Conservation (phyloP, 2,888 invertebrate genomes). For the Melikaiella ostensackeni region DNA sequence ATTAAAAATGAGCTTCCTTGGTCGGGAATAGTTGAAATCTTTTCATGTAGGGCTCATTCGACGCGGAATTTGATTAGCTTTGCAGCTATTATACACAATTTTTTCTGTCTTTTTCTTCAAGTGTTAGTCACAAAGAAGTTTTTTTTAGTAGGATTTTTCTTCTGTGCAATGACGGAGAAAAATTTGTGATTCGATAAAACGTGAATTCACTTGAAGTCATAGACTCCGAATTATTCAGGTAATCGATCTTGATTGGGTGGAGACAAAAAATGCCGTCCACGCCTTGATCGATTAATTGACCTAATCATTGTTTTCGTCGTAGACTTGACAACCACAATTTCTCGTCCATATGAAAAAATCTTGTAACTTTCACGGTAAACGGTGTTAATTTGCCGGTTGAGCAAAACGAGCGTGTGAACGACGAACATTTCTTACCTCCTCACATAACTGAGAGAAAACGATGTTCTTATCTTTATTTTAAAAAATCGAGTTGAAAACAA, state of each 20-base stretch:
- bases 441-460: not conserved
- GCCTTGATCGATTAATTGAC: slow-evolving; percentile 21
- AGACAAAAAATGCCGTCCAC: not conserved
- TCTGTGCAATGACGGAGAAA: not conserved
- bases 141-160: no score
- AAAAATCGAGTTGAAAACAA: slow-evolving; percentile 30
- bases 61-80: no score
- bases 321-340: not conserved
- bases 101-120: no score
- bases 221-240: not conserved
- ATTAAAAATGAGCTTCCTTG: no score
- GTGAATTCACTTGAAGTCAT: not conserved
- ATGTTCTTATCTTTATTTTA: not conserved
- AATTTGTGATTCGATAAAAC: not conserved
- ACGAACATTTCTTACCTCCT: not conserved
- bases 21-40: no score
- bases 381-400: not conserved
- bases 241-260: not conserved
- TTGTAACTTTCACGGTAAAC: not conserved
- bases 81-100: no score
- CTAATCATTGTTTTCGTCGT: not conserved
- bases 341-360: not conserved
- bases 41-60: no score
- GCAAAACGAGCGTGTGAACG: slow-evolving; percentile 6
- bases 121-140: no score